Conservation (phyloP, 2,797 vertebrate genomes). For the Lepilemur septentrionalis region DNA sequence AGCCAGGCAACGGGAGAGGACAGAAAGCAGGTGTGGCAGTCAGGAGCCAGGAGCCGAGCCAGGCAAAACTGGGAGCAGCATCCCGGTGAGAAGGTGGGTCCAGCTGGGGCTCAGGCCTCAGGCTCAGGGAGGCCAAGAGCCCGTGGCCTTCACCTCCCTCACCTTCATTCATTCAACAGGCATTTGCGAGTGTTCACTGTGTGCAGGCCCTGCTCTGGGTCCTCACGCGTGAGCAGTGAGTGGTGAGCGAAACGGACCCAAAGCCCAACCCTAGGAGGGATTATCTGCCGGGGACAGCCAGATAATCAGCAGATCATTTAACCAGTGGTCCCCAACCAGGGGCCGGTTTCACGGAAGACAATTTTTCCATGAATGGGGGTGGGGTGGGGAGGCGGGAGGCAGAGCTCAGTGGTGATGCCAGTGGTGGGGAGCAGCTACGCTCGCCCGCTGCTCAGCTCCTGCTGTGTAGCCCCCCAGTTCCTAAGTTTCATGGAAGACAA, state of each 20-base stretch:
- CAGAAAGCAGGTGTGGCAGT: background rate
- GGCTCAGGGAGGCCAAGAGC: background rate
- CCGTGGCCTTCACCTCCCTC: background rate
- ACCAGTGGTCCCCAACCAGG: background rate
- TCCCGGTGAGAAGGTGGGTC: background rate
- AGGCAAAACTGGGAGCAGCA: background rate
- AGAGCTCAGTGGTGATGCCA: too few species aligned
- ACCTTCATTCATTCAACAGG: background rate
- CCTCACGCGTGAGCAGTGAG: background rate
- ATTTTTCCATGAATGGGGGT: too few species aligned
- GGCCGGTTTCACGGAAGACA: too few species aligned
- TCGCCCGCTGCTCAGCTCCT: too few species aligned
- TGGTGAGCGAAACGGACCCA: background rate
- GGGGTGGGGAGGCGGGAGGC: too few species aligned
- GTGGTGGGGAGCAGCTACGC: too few species aligned
- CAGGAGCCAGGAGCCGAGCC: background rate
- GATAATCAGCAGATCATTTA: background rate
- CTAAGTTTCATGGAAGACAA: too few species aligned
- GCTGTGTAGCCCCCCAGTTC: too few species aligned
- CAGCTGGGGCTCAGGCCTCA: background rate
- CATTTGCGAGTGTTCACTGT: background rate
- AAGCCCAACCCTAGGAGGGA: background rate
- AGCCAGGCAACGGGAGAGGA: background rate
- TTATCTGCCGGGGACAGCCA: rapidly evolving
- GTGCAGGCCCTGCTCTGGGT: background rate